Percentiles rank a stretch among this genome's conserved stretches.
These are phyloP conservation scores for pig (Sus scrofa) DNA, from an alignment of 2,113 vertebrate genomes.

Conservation along the genomic window T2T-Sscrofa CM000819.6:141642501-141643000, in stretches of 20 bases:
- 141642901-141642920: not conserved
- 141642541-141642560: not conserved
- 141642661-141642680: constrained; percentile 59
- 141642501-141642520: not conserved
- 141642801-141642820: not conserved
- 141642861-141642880: not conserved
- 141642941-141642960: not conserved
- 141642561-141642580: not conserved
- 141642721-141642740: not conserved
- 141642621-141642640: not conserved
- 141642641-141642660: constrained; percentile 14
- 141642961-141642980: not conserved
- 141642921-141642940: not conserved
- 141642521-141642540: not conserved
- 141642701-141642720: constrained; percentile 43
- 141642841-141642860: not conserved
- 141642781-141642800: not conserved
- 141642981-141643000: not conserved
- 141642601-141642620: not conserved
- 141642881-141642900: not conserved
- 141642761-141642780: not conserved
- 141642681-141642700: constrained; percentile 11
- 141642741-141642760: not conserved
- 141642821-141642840: not conserved
- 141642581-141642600: not conserved